Percentiles rank a stretch among this genome's conserved stretches.
Conservation (phyloP, 1,140 invertebrate genomes). For the Leptestheria dahalacensis region DNA sequence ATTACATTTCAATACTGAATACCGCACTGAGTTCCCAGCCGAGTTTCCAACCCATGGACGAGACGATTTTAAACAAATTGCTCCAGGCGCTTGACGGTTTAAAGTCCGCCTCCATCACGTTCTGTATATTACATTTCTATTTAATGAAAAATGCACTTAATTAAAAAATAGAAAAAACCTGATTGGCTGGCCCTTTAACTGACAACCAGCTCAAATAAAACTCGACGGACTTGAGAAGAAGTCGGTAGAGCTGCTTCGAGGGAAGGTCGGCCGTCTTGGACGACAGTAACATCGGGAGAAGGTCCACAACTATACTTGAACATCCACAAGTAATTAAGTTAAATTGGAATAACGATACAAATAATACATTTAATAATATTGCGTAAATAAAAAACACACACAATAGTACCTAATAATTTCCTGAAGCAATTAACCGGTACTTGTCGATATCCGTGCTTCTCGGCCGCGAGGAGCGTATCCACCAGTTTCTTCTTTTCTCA, state of each 20-base stretch:
- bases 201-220: constrained; percentile 35
- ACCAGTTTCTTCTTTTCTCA: not conserved
- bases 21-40: constrained; percentile 54
- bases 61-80: constrained; percentile 54
- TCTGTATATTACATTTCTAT: constrained; percentile 20
- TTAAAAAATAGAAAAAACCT: constrained; percentile 14
- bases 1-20: constrained; percentile 31
- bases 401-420: constrained; percentile 34
- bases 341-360: not conserved
- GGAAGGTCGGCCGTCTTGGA: constrained; percentile 41
- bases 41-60: constrained; percentile 54
- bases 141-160: constrained; percentile 2
- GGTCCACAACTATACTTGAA: constrained; percentile 4
- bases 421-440: constrained; percentile 52
- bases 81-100: constrained; percentile 61
- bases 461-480: constrained; percentile 55
- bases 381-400: not conserved
- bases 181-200: constrained; percentile 18
- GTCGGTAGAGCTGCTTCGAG: constrained; percentile 44
- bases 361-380: constrained; percentile 3
- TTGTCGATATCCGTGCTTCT: constrained; percentile 48
- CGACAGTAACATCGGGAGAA: constrained; percentile 34
- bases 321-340: too few species aligned
- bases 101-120: constrained; percentile 26
- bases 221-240: constrained; percentile 42